Conservation (phyloP, 1,140 invertebrate genomes). For the Chlorops oryzae region DNA sequence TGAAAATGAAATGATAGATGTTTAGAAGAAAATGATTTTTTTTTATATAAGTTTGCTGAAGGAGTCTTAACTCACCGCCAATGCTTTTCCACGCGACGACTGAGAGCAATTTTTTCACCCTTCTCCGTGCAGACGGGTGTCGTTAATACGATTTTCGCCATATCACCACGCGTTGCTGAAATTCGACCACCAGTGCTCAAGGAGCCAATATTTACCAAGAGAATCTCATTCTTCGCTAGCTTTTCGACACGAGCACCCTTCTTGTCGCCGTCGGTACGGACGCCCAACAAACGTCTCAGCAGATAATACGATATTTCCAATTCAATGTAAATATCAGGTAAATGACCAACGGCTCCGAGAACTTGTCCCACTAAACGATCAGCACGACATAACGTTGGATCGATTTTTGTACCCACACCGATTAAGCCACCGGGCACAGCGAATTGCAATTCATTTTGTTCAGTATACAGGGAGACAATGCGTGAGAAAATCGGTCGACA, state of each 20-base stretch:
- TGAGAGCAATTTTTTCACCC: conserved; percentile 97
- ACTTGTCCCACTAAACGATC: conserved; percentile 98
- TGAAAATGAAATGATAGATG: conserved; percentile 46
- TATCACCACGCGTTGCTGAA: conserved; percentile 91
- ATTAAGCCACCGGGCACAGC: conserved; percentile 98
- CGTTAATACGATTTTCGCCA: conserved; percentile 94
- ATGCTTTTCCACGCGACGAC: conserved; percentile 96
- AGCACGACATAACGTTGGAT: conserved; percentile 94
- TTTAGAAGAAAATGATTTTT: neutral
- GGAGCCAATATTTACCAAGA: conserved; percentile 98
- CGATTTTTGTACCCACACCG: conserved; percentile 98
- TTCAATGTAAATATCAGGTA: conserved; percentile 97
- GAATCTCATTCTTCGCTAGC: conserved; percentile 77
- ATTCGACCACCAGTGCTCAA: conserved; percentile 96
- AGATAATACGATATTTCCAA: conserved; percentile 98
- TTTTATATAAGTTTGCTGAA: conserved; percentile 4
- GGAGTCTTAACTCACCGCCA: conserved; percentile 70
- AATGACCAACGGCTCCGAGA: conserved; percentile 90
- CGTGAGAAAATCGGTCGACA: conserved; percentile 94
- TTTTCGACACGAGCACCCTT: conserved; percentile 96
- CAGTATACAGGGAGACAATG: conserved; percentile 97
- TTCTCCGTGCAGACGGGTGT: conserved; percentile 98
- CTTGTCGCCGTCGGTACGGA: conserved; percentile 97
- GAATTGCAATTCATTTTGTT: conserved; percentile 98
- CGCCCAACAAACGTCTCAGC: conserved; percentile 88